Evolutionary conservation across 2,113 vertebrate genomes (phyloP).

Genomic region (Neodontobutis hainanensis): DNA sequence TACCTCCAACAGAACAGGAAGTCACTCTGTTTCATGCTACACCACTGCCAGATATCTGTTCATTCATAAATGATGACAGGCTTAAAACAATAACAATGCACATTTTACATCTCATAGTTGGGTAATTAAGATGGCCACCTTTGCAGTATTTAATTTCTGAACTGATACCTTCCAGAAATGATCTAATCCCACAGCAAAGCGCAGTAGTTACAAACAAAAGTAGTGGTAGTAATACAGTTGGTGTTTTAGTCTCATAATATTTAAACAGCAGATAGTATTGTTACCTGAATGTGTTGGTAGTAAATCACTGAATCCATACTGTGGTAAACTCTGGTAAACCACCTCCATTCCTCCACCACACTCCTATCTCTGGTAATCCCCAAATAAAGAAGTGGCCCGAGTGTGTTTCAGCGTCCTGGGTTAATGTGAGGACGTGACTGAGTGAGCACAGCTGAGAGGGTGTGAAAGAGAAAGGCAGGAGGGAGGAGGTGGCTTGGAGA

Average conservation of each 20-base stretch:
- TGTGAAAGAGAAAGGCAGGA: conserved; percentile 70
- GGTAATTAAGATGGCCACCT: background rate
- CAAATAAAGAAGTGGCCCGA: background rate
- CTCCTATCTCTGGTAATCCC: conserved; percentile 25
- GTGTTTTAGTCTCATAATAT: conserved; percentile 6
- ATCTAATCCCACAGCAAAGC: conserved; percentile 33
- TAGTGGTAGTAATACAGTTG: background rate
- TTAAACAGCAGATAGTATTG: background rate
- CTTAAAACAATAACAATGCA: background rate
- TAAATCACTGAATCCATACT: conserved; percentile 68
- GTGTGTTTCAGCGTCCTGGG: conserved; percentile 11
- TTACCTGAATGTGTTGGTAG: conserved; percentile 74
- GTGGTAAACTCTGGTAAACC: conserved; percentile 64
- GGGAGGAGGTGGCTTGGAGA: conserved; percentile 60
- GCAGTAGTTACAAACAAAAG: conserved; percentile 38
- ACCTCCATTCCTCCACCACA: conserved; percentile 69
- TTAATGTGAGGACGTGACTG: conserved; percentile 63
- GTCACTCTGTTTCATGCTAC: conserved; percentile 16
- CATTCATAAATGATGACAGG: conserved; percentile 8
- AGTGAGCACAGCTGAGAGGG: conserved; percentile 75
- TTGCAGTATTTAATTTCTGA: conserved; percentile 18
- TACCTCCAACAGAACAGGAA: conserved; percentile 64
- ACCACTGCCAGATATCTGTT: conserved; percentile 10
- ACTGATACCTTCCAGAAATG: conserved; percentile 22
- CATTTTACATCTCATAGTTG: conserved; percentile 1